Percentiles rank a stretch among this genome's conserved stretches.
Evolutionary conservation across 2,797 vertebrate species (phyloP).

Genomic region (Gymnoscopelus braueri): DNA sequence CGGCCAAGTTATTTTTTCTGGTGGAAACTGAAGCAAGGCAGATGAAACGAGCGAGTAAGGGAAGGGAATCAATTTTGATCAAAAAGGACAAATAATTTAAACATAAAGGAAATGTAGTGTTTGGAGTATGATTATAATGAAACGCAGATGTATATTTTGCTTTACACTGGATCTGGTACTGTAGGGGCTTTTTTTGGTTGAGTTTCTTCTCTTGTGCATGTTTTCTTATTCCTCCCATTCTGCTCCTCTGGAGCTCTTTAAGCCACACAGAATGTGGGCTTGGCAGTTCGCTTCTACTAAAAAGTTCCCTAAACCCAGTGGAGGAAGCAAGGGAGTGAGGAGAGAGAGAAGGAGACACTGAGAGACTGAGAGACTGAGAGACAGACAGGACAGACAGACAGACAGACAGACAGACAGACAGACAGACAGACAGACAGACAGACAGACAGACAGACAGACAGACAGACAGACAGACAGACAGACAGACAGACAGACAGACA

Average conservation of each 20-base stretch:
- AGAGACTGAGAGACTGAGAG: conserved; percentile 33
- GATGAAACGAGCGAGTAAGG: conserved; percentile 73
- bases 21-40: conserved; percentile 76
- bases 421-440: conserved; percentile 13
- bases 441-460: conserved; percentile 17
- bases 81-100: conserved; percentile 84
- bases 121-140: conserved; percentile 83
- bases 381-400: conserved; percentile 20
- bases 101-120: conserved; percentile 83
- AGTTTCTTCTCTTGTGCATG: conserved; percentile 62
- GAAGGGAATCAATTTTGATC: conserved; percentile 80
- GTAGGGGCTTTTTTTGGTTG: conserved; percentile 41
- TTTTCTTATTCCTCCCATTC: conserved; percentile 74
- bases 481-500: conserved; percentile 32
- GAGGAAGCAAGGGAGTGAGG: conserved; percentile 17
- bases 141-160: conserved; percentile 81
- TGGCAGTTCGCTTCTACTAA: conserved; percentile 66
- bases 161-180: conserved; percentile 70
- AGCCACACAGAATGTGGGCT: conserved; percentile 75
- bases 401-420: not conserved
- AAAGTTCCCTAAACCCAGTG: conserved; percentile 55
- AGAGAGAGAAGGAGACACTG: conserved; percentile 47
- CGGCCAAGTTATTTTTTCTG: conserved; percentile 72
- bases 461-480: not conserved
- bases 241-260: conserved; percentile 69